These are phyloP conservation scores for Coptodon rendalli DNA, from an alignment of 2,113 vertebrate species.

Conservation along the genomic window DNA sequence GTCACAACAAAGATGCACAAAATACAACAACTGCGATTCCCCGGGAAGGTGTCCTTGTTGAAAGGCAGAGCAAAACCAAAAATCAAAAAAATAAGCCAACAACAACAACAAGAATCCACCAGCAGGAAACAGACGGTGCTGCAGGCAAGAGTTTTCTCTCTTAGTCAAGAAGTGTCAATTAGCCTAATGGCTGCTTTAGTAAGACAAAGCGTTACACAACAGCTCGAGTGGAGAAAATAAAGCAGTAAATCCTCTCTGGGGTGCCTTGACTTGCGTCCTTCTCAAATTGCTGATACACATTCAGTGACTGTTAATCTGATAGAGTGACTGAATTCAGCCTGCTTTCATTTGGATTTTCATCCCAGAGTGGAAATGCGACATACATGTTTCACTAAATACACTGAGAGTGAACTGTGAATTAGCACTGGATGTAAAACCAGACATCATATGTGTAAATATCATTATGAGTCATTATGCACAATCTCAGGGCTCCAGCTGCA, in stretches of 20 bases:
- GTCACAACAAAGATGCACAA: constrained; percentile 9
- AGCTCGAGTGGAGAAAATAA: background rate
- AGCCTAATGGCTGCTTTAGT: constrained; percentile 29
- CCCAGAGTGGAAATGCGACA: background rate
- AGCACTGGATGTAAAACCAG: background rate
- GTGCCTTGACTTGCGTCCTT: background rate
- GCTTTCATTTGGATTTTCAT: constrained; percentile 1
- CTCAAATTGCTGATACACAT: background rate
- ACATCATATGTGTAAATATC: background rate
- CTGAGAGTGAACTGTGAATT: background rate
- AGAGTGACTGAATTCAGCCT: background rate
- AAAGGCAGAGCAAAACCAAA: background rate
- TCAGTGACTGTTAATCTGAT: background rate
- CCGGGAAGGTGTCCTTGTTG: background rate
- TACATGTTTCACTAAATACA: background rate
- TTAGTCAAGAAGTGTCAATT: constrained; percentile 24
- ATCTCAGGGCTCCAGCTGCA: constrained; percentile 18
- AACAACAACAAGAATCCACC: background rate
- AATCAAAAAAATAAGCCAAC: background rate
- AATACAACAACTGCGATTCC: background rate
- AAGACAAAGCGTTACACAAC: constrained; percentile 8
- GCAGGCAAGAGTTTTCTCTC: background rate
- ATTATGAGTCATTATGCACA: background rate
- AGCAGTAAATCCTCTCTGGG: constrained; percentile 2
- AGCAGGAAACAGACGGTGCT: constrained; percentile 11